Evolutionary conservation across 2,113 vertebrate species (phyloP).

Genomic region (Corythornis cristatus): DNA sequence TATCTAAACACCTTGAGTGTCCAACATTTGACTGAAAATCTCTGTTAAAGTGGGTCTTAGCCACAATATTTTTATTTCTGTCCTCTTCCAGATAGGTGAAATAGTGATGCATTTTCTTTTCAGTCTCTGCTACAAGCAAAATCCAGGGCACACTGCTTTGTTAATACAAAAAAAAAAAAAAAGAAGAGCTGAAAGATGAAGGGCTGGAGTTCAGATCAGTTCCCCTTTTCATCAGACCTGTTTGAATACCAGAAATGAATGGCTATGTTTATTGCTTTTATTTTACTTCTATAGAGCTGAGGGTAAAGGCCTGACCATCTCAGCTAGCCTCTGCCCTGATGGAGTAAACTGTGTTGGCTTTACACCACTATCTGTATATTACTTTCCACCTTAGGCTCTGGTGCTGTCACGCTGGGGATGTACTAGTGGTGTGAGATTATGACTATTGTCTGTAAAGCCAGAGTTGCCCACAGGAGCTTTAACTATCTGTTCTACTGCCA

Average conservation of each 20-base stretch:
- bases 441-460: not conserved
- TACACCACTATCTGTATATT: not conserved
- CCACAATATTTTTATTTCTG: slow-evolving; percentile 12
- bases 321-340: not conserved
- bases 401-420: not conserved
- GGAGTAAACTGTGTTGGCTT: not conserved
- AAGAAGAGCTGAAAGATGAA: not conserved
- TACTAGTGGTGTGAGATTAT: not conserved
- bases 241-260: not conserved
- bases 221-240: not conserved
- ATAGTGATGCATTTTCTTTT: not conserved
- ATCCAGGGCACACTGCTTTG: not conserved
- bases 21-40: slow-evolving; percentile 39
- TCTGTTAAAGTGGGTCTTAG: not conserved
- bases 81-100: slow-evolving; percentile 9
- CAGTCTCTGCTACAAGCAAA: not conserved
- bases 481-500: not conserved
- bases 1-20: slow-evolving; percentile 45
- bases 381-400: not conserved
- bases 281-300: not conserved
- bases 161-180: not conserved
- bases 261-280: not conserved
- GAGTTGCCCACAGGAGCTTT: not conserved
- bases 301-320: not conserved
- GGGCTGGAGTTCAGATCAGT: not conserved